A percentile compares a stretch with the other conserved stretches of the same genome.
These are phyloP conservation scores for Mnemiopsis leidyi DNA, from an alignment of 37 sponge, comb jelly and placozoan species.

Conservation along the genomic window DNA sequence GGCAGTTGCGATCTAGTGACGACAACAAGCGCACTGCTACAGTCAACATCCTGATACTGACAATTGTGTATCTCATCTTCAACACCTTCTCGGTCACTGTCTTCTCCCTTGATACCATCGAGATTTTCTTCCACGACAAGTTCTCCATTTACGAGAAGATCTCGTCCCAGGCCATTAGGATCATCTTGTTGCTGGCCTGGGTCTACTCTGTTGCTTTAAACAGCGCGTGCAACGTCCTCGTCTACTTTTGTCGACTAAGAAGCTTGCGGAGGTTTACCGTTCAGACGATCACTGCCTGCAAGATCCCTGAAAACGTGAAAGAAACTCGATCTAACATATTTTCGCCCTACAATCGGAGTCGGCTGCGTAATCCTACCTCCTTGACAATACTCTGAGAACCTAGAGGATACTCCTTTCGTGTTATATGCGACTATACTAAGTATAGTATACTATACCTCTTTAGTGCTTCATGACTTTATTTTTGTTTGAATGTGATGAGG, in stretches of 20 bases:
- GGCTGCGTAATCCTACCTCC: not conserved
- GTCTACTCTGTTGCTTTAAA: not conserved
- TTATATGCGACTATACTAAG: no score
- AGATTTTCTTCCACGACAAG: not conserved
- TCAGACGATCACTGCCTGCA: not conserved
- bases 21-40: constrained; percentile 8
- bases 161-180: not conserved
- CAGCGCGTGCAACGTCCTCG: not conserved
- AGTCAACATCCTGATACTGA: not conserved
- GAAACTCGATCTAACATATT: not conserved
- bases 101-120: not conserved
- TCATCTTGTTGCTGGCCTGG: not conserved
- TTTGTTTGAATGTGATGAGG: no score
- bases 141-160: not conserved
- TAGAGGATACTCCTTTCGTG: no score
- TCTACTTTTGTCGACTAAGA: not conserved
- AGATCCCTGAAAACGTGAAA: not conserved
- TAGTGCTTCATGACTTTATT: no score
- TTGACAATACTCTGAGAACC: no score
- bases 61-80: not conserved
- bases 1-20: not conserved
- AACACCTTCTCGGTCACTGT: not conserved
- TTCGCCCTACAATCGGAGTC: not conserved
- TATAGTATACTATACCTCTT: no score
- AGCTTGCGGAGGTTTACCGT: not conserved